Evolutionary conservation across 2,113 vertebrate genomes (phyloP).

Genomic region (Nannobrachium achirus): DNA sequence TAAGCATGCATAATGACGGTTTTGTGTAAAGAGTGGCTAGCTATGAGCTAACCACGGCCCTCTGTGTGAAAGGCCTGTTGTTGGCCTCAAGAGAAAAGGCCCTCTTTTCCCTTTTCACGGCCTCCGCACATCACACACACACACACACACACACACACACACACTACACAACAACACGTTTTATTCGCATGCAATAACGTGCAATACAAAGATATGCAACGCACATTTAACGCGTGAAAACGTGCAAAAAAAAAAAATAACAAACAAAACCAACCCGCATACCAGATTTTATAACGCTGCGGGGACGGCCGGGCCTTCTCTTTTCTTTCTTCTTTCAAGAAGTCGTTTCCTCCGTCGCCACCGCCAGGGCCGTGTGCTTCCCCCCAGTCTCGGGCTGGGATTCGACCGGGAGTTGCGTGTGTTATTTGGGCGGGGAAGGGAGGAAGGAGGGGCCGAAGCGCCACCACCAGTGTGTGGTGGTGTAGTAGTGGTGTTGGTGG

Average conservation of each 20-base stretch:
- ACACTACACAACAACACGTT: conserved; percentile 24
- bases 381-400: conserved; percentile 82
- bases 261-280: too few species aligned
- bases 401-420: conserved; percentile 82
- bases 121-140: conserved; percentile 60
- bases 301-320: conserved; percentile 66
- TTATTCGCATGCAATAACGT: conserved; percentile 53
- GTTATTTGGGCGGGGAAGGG: conserved; percentile 87
- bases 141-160: conserved; percentile 56
- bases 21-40: conserved; percentile 15
- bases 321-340: conserved; percentile 67
- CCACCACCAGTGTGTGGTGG: too few species aligned
- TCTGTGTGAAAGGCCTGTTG: conserved; percentile 78
- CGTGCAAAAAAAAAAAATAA: conserved; percentile 50
- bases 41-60: conserved; percentile 80
- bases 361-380: conserved; percentile 77
- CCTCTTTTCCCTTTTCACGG: conserved; percentile 60
- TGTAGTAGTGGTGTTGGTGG: too few species aligned
- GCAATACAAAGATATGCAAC: conserved; percentile 19
- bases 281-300: conserved; percentile 68
- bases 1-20: neutral
- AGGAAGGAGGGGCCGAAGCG: conserved; percentile 90
- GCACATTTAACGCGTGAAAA: conserved; percentile 14
- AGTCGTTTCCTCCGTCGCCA: too few species aligned
- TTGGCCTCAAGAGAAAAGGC: conserved; percentile 71